Base-by-base conservation (phyloP, 2,797 vertebrate species). In the Nannoperca australis region DNA sequence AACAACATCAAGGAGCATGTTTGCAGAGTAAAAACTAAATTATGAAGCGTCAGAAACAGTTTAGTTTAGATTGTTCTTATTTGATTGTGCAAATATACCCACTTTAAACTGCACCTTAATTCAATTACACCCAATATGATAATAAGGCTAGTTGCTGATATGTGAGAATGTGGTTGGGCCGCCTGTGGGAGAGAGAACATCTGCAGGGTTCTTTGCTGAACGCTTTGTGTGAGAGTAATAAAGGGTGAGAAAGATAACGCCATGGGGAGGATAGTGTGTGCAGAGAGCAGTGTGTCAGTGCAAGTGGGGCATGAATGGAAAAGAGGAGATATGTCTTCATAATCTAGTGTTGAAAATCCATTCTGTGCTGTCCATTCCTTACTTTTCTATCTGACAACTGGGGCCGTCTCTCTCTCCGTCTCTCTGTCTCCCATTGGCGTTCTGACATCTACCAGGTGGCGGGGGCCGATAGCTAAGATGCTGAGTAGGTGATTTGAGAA, bases 251-350 rank as follows among this genome's bases (percentile, higher is more conserved):
- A 79, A 81, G 91, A 94, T 92, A 92, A 88, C 78, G 73, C 87
- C 77, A 75, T 60, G 40, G 85, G 88, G 86, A 89, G 85, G 79
- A 75, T 36, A 70, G 84, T 68, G 85, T 74, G 83, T 53, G 68
- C 69, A 69, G 83, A 84, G 89, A 89, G 80, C 82, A 75, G 76
- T 80, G 84, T 93, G 88, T 89, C 90, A 84, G 84, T 55, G 85
- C 75, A 72, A 87, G 84, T 83, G 91, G 61, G 82, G 60, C 27
- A 56, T 87, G 82, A 90, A 90, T 79, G 70, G 81, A 81, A 81
- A 91, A 88, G 81, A 92, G 81, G 76, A 87, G 90, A 90, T 93
- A 92, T 62, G 86, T 93, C 91, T 95, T 93, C 87, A 93, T 94
- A 92, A 93, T 85, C 89, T 79, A 83, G 87, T 90, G 88, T 84